phyloP scores from a whole-genome alignment of 2,113 vertebrate species.

The Scomber colias region DNA sequence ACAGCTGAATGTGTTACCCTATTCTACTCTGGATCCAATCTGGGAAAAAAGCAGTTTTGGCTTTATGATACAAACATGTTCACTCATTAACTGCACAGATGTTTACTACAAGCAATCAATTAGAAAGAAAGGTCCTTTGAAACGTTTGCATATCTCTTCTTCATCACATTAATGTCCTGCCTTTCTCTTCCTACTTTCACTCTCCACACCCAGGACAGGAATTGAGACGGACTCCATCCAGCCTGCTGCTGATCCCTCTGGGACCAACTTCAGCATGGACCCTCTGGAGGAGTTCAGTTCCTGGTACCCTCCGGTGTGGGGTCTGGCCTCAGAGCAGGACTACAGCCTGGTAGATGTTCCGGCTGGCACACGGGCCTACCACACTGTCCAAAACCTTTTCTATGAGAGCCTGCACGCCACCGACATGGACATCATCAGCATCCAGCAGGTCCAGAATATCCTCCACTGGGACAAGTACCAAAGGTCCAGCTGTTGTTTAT shows the following conservation, averaged over 20 bases:
- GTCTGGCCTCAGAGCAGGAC: constrained; percentile 35
- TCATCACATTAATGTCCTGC: neutral
- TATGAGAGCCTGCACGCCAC: constrained; percentile 56
- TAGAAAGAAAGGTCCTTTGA: too few relatives aligned
- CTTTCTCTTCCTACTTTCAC: neutral
- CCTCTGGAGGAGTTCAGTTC: constrained; percentile 69
- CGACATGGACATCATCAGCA: constrained; percentile 58
- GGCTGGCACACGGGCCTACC: neutral
- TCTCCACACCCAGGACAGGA: constrained; percentile 49
- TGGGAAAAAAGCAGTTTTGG: too few relatives aligned
- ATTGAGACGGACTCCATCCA: neutral
- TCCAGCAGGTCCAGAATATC: constrained; percentile 77
- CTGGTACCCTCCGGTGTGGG: constrained; percentile 77
- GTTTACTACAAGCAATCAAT: too few relatives aligned
- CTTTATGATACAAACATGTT: too few relatives aligned
- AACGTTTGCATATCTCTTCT: neutral
- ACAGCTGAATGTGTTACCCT: too few relatives aligned
- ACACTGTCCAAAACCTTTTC: constrained; percentile 54
- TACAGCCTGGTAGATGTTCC: constrained; percentile 64
- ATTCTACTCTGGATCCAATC: too few relatives aligned
- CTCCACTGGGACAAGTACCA: constrained; percentile 80
- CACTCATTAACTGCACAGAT: too few relatives aligned
- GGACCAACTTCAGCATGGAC: constrained; percentile 59
- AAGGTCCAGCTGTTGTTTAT: constrained; percentile 56
- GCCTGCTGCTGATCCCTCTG: neutral